These are phyloP conservation scores for Hypomesus transpacificus DNA, from an alignment of 2,113 vertebrate species.

Conservation along the genomic window DNA sequence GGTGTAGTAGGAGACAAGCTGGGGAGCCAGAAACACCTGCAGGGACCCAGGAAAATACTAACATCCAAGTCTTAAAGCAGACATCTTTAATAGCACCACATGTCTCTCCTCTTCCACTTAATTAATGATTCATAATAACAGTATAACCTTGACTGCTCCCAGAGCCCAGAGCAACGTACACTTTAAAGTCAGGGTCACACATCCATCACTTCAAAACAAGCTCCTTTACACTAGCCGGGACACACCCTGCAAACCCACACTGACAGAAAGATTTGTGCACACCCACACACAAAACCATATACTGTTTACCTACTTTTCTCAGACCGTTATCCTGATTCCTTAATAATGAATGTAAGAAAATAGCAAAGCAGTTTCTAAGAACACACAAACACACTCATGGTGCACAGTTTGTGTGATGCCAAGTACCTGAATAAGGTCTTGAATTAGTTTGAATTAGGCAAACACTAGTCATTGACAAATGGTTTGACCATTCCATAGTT, in stretches of 20 bases:
- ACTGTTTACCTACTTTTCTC: too few species aligned
- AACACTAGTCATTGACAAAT: too few species aligned
- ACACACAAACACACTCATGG: too few species aligned
- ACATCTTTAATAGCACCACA: constrained; percentile 22
- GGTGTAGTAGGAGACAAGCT: background rate
- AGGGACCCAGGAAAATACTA: too few species aligned
- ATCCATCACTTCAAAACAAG: constrained; percentile 59
- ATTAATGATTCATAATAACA: constrained; percentile 63
- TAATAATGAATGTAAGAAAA: too few species aligned
- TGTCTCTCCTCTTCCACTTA: constrained; percentile 34
- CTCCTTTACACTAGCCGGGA: constrained; percentile 37
- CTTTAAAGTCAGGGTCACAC: constrained; percentile 59
- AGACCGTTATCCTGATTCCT: too few species aligned
- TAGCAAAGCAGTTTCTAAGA: too few species aligned
- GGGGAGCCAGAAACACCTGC: background rate
- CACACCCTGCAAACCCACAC: constrained; percentile 61
- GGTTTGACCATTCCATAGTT: too few species aligned
- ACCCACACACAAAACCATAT: constrained; percentile 21
- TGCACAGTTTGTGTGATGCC: too few species aligned
- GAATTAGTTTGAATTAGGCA: too few species aligned
- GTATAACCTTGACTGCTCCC: constrained; percentile 56
- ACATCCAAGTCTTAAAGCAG: background rate
- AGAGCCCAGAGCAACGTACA: constrained; percentile 36
- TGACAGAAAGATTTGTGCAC: too few species aligned
- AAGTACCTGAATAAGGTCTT: too few species aligned